Evolutionary conservation across 1,140 invertebrate genomes (phyloP).

Genomic region (Drosophila elegans): DNA sequence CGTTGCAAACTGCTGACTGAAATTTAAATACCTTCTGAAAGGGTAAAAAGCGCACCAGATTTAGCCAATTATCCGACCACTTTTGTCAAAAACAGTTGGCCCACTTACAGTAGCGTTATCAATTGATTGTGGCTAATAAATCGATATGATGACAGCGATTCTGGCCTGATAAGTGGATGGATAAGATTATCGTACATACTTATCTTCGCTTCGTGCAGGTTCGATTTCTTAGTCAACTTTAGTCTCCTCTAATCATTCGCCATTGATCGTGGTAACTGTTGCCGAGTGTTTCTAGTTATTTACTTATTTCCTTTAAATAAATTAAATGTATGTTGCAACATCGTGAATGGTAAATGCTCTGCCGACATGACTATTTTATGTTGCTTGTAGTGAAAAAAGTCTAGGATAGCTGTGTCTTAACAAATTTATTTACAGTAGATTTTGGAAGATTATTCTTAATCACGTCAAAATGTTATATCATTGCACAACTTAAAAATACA

Average conservation of each 20-base stretch:
- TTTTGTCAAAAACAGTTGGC: not conserved
- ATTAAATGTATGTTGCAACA: too few relatives aligned
- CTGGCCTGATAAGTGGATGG: not conserved
- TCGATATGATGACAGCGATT: conserved; percentile 4
- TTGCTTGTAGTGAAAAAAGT: too few relatives aligned
- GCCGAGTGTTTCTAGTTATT: not conserved
- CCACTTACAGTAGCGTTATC: not conserved
- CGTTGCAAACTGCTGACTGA: too few relatives aligned
- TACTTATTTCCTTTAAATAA: too few relatives aligned
- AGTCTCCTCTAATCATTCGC: not conserved
- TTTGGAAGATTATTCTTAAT: too few relatives aligned
- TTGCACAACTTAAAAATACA: too few relatives aligned
- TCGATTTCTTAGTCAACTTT: not conserved
- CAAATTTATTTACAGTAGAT: too few relatives aligned
- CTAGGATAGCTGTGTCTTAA: too few relatives aligned
- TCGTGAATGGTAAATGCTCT: too few relatives aligned
- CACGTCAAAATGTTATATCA: too few relatives aligned
- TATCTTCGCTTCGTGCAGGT: not conserved
- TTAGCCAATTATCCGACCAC: not conserved
- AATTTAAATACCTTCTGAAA: too few relatives aligned
- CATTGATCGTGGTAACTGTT: not conserved
- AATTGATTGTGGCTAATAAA: not conserved
- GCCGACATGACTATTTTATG: too few relatives aligned
- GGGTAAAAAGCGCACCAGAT: not conserved
- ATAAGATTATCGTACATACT: not conserved